Evolutionary conservation across 2,113 vertebrate species (phyloP).

Genomic region (Chionomys nivalis): DNA sequence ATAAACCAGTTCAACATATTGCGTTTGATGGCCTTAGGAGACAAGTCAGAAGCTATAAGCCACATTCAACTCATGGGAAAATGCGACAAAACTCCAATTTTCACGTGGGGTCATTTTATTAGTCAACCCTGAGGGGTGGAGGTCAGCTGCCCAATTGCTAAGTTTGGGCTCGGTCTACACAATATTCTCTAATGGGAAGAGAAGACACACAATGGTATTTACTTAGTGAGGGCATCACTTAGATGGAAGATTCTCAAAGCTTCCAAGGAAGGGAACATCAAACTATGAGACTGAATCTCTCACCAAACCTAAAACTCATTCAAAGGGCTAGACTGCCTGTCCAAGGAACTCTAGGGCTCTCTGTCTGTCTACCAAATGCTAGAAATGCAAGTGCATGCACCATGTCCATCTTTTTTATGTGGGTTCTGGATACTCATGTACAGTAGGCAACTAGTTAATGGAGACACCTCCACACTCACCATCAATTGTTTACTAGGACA

Average conservation of each 20-base stretch:
- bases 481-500: background rate
- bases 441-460: background rate
- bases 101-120: background rate
- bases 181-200: background rate
- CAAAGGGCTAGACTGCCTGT: too few species aligned
- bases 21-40: background rate
- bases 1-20: background rate
- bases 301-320: too few species aligned
- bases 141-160: background rate
- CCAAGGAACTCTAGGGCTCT: too few species aligned
- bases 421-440: background rate
- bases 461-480: too few species aligned
- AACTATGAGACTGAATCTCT: too few species aligned
- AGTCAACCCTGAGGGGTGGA: background rate
- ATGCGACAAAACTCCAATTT: background rate
- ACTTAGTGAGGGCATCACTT: background rate
- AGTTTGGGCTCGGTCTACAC: background rate
- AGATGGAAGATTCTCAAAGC: slow-evolving; percentile 1
- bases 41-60: background rate
- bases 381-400: too few species aligned
- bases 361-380: background rate
- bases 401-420: background rate
- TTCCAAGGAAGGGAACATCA: background rate
- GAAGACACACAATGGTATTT: background rate
- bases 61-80: background rate